Percentiles rank a stretch among this genome's conserved stretches.
Conservation (phyloP, 2,113 vertebrate species). For the Mohoua ochrocephala region DNA sequence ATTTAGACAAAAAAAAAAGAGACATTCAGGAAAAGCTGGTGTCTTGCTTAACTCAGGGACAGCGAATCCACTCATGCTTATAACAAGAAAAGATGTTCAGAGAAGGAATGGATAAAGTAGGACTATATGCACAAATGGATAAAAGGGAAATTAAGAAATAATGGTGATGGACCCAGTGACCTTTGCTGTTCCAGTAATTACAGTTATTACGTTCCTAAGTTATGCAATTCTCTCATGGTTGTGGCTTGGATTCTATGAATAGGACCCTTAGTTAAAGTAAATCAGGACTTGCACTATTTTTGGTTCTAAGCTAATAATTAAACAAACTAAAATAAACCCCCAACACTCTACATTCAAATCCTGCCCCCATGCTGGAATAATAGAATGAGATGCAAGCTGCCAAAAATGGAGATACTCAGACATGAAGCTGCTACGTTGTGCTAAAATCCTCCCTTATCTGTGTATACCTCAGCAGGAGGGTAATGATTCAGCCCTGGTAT, state of each 20-base stretch:
- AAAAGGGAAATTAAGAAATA: conserved; percentile 23
- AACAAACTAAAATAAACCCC: conserved; percentile 10
- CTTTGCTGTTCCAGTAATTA: conserved; percentile 14
- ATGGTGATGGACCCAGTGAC: not conserved
- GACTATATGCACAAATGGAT: not conserved
- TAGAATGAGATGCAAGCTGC: conserved; percentile 2
- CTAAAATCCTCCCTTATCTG: not conserved
- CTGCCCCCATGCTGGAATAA: conserved; percentile 32
- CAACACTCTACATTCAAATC: not conserved
- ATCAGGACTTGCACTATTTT: conserved; percentile 50
- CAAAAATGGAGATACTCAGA: conserved; percentile 2
- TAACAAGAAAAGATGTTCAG: not conserved
- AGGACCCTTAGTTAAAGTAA: conserved; percentile 46
- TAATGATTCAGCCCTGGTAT: not conserved
- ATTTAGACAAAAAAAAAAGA: not conserved
- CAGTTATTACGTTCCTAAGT: conserved; percentile 30
- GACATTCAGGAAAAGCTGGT: not conserved
- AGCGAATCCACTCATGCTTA: not conserved
- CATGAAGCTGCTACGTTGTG: not conserved
- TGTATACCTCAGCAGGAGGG: not conserved
- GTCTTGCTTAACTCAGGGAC: not conserved
- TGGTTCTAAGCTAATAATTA: conserved; percentile 67
- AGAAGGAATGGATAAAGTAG: not conserved
- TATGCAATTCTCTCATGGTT: conserved; percentile 22
- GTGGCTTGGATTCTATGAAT: conserved; percentile 13